These are phyloP conservation scores for Thryonomys swinderianus DNA, from an alignment of 2,113 vertebrate genomes.

Conservation along the genomic window DNA sequence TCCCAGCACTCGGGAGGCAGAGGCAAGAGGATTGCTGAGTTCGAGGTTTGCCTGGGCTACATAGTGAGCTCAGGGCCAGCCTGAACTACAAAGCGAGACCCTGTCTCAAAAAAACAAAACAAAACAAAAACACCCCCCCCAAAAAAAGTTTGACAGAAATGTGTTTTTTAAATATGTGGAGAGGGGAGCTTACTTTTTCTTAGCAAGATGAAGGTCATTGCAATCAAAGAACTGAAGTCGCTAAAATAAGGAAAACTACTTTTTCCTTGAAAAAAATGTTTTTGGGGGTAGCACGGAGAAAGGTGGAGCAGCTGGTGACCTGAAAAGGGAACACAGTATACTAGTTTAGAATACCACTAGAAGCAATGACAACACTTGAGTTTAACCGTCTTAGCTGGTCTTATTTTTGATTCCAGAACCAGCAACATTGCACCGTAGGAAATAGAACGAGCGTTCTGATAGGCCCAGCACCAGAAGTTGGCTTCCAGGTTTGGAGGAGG, in stretches of 20 bases:
- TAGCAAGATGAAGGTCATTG: neutral
- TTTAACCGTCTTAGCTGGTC: neutral
- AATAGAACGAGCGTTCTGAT: neutral
- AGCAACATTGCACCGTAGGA: neutral
- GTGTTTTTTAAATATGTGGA: neutral
- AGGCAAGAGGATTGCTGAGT: no score
- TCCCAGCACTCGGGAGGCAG: no score
- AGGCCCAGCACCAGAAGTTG: neutral
- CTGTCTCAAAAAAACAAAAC: no score
- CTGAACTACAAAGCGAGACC: no score
- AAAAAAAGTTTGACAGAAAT: no score
- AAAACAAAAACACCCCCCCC: no score
- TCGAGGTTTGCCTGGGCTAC: no score
- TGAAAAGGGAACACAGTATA: neutral
- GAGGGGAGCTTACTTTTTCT: neutral
- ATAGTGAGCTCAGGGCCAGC: no score
- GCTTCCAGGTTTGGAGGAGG: neutral
- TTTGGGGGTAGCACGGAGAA: rapidly evolving
- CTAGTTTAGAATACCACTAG: neutral
- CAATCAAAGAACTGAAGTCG: neutral
- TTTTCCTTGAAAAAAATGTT: neutral
- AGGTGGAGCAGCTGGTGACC: neutral
- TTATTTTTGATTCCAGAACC: neutral
- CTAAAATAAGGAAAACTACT: neutral
- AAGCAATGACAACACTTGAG: neutral